Evolutionary conservation across 1,140 invertebrate genomes (phyloP).

Genomic region (Drosophila parvula): DNA sequence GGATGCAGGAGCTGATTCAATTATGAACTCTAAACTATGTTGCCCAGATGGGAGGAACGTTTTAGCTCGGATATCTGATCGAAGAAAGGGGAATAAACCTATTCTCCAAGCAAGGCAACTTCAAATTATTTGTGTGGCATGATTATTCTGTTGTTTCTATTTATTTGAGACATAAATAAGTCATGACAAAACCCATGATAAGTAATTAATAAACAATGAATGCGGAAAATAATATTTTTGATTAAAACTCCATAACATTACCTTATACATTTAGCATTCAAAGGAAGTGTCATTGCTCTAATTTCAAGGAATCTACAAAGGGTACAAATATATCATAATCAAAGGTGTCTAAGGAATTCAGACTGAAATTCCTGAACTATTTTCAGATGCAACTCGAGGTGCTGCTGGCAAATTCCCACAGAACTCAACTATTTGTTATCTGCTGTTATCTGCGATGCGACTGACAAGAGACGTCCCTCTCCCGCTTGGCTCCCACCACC

Average conservation of each 20-base stretch:
- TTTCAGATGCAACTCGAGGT: conserved; percentile 28
- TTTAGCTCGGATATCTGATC: conserved; percentile 1
- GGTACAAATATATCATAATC: neutral
- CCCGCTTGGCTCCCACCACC: neutral
- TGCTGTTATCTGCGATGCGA: conserved; percentile 41
- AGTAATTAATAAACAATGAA: neutral
- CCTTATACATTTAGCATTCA: too few relatives aligned
- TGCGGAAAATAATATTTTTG: neutral
- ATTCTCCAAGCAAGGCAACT: neutral
- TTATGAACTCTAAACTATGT: conserved; percentile 20
- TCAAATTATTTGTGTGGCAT: neutral
- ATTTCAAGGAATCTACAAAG: neutral
- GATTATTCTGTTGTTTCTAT: too few relatives aligned
- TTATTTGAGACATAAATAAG: neutral
- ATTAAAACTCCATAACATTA: too few relatives aligned
- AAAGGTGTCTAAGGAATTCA: conserved; percentile 8
- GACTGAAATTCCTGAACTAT: conserved; percentile 8
- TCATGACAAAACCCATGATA: neutral
- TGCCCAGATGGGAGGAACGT: conserved; percentile 4
- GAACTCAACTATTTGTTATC: conserved; percentile 44
- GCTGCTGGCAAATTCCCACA: conserved; percentile 32
- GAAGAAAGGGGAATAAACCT: neutral
- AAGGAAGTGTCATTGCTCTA: neutral
- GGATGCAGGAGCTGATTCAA: conserved; percentile 23
- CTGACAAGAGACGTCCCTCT: conserved; percentile 20